These are phyloP conservation scores for Eumerus sabulonum DNA, from an alignment of 2,888 invertebrate genomes.

Conservation along the genomic window DNA sequence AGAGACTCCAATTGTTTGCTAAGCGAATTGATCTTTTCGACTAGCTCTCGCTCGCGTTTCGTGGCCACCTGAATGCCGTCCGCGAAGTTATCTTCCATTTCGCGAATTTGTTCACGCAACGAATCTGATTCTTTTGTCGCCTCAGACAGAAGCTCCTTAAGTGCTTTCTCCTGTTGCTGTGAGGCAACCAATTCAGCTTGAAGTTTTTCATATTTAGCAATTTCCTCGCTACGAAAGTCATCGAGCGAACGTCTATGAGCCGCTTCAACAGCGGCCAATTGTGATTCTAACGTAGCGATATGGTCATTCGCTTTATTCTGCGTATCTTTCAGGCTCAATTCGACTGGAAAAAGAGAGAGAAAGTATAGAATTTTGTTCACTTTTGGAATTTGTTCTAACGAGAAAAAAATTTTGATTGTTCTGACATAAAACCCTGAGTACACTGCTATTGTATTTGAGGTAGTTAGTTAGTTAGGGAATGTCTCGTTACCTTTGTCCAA, in stretches of 20 bases:
- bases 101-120: conserved; percentile 72
- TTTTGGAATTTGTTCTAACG: too few species aligned
- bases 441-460: neutral
- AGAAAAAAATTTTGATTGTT: neutral
- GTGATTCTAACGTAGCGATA: conserved; percentile 73
- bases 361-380: conserved; percentile 1
- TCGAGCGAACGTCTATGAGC: conserved; percentile 74
- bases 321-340: conserved; percentile 80
- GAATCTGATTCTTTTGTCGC: conserved; percentile 73
- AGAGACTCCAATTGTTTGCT: conserved; percentile 75
- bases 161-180: conserved; percentile 75
- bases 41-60: conserved; percentile 75
- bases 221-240: conserved; percentile 72
- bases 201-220: conserved; percentile 73
- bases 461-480: too few species aligned
- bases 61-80: conserved; percentile 72
- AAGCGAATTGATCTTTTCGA: conserved; percentile 74
- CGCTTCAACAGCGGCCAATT: conserved; percentile 73
- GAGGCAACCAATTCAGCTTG: conserved; percentile 78
- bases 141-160: conserved; percentile 72
- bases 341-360: conserved; percentile 78
- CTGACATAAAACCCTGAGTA: neutral
- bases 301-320: conserved; percentile 75
- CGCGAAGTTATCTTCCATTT: conserved; percentile 73
- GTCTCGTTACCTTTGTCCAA: conserved; percentile 77